These are phyloP conservation scores for Myocastor coypus DNA, from an alignment of 2,113 vertebrate species.

Conservation along the genomic window DNA sequence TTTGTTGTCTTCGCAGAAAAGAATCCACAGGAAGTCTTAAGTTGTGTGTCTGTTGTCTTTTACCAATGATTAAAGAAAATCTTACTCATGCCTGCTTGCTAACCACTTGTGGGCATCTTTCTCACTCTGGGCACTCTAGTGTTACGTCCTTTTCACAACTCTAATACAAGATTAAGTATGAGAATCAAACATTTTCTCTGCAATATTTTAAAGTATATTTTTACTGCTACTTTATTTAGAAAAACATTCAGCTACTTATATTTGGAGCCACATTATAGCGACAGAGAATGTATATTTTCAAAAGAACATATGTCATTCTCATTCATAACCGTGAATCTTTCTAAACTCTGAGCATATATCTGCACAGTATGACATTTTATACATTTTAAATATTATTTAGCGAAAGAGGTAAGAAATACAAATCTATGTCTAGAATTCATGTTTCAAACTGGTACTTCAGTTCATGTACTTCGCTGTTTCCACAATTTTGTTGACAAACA, in stretches of 20 bases:
- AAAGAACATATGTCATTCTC: not conserved
- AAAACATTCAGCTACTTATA: not conserved
- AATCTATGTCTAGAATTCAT: not conserved
- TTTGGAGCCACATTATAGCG: not conserved
- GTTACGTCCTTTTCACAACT: not conserved
- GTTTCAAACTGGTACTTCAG: not conserved
- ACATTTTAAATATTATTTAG: not conserved
- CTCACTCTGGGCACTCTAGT: not conserved
- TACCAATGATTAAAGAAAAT: not conserved
- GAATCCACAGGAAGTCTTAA: not conserved
- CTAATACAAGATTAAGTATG: not conserved
- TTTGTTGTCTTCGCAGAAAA: not conserved
- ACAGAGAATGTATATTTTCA: not conserved
- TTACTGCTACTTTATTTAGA: constrained; percentile 40
- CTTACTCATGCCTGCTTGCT: not conserved
- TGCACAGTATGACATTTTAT: not conserved
- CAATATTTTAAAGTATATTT: not conserved
- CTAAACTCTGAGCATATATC: not conserved
- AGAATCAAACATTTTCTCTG: not conserved
- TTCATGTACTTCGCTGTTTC: not conserved
- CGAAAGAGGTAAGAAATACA: not conserved
- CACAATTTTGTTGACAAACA: not conserved
- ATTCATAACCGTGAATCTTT: not conserved
- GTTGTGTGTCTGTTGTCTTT: not conserved
- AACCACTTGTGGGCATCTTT: not conserved